Conservation (phyloP, 2,113 vertebrate species). For the Poeciliopsis prolifica region DNA sequence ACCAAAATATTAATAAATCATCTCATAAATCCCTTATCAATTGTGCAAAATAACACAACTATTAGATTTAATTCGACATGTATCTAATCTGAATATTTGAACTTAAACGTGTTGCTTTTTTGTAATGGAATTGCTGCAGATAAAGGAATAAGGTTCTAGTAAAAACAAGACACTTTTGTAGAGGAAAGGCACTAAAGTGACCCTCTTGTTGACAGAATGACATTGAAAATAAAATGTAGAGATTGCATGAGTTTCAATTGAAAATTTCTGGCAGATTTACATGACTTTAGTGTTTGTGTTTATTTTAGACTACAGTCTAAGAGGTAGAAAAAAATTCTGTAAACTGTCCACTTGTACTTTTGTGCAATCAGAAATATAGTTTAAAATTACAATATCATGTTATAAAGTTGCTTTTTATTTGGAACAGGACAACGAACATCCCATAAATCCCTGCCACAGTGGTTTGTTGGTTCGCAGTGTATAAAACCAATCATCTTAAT, state of each 20-base stretch:
- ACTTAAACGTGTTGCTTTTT: background rate
- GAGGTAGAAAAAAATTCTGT: conserved; percentile 55
- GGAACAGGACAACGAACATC: background rate
- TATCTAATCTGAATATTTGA: background rate
- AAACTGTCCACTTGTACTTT: conserved; percentile 16
- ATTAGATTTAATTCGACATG: conserved; percentile 3
- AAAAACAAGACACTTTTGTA: conserved; percentile 41
- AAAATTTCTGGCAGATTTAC: conserved; percentile 5
- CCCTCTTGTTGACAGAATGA: conserved; percentile 35
- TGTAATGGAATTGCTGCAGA: conserved; percentile 12
- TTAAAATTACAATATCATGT: background rate
- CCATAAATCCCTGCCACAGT: background rate
- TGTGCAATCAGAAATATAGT: background rate
- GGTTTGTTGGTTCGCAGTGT: background rate
- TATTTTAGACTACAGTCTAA: conserved; percentile 2
- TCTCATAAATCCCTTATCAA: background rate
- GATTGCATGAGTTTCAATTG: background rate
- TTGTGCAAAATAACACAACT: background rate
- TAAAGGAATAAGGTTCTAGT: conserved; percentile 10
- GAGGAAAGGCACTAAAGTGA: conserved; percentile 72
- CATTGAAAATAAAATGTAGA: background rate
- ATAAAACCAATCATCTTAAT: background rate
- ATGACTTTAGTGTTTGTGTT: background rate
- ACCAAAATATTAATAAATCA: background rate
- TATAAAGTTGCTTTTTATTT: background rate